Evolutionary conservation across 1,140 invertebrate species (phyloP), one percentile per base, ranked within the genome.

Genomic region (Eciton burchellii): DNA sequence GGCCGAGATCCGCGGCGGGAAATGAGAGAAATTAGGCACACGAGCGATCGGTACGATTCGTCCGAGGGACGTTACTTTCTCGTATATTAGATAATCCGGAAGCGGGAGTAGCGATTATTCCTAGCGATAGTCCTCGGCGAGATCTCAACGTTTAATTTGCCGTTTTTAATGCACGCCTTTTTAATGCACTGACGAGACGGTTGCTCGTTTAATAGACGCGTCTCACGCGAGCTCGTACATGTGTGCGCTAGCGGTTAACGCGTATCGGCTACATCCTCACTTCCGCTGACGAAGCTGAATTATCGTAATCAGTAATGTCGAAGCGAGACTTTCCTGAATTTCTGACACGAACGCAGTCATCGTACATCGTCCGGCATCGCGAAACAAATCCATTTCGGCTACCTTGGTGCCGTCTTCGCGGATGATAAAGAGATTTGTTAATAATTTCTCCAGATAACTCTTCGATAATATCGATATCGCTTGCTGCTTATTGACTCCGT

Each of bases 71-170:
- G 24, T 47, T 56, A 41, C 84, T 87, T 87, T 84, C 86, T 71
- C 70, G 52, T 43, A 65, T 87, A 65, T 87, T 87, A 86, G 86
- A 87, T 86, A 84, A 87, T 77, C 60, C 63, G 72, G 68, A 86
- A 86, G 29, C 62, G 56, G 41, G n/a, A 26, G 14, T n/a, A 5
- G 6, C 29, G 21, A 66, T 66, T 77, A 77, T 77, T 66, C 62
- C 26, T 12, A 45, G 3, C 47, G 47, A 54, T 66, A 43, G 54
- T 66, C 21, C 6, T 8, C n/a, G n/a, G n/a, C n/a, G n/a, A 24
- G 62, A 77, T 43, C 35, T 47, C 8, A n/a, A 66, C 47, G 29
- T 52, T 66, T 43, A 66, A 77, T 77, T 21, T 54, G 29, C 19
- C 3, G 26, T 41, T 54, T 24, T 35, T 35, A 35, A 35, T 35